Evolutionary conservation across 2,888 invertebrate genomes (phyloP).

Genomic region (Latrodectus hesperus): DNA sequence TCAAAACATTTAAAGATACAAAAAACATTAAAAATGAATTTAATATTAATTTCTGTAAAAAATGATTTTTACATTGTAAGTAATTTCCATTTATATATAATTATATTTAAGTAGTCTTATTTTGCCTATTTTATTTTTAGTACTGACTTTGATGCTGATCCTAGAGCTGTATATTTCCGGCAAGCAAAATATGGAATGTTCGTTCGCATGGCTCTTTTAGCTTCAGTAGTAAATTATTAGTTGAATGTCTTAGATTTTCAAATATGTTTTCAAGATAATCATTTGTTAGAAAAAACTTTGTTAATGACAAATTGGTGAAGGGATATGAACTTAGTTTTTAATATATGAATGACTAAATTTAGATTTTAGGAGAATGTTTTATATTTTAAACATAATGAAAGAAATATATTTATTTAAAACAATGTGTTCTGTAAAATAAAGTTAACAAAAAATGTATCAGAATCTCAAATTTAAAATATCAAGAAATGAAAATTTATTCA

Average conservation of each 20-base stretch:
- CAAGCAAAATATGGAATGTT: constrained; percentile 99
- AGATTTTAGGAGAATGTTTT: too few species aligned
- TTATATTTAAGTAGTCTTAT: neutral
- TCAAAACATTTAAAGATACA: too few species aligned
- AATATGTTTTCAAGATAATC: neutral
- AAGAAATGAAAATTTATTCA: too few species aligned
- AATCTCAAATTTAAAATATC: too few species aligned
- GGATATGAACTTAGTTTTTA: neutral
- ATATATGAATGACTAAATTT: too few species aligned
- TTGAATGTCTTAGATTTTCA: neutral
- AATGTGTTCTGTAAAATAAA: too few species aligned
- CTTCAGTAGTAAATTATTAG: constrained; percentile 86
- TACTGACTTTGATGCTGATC: constrained; percentile 94
- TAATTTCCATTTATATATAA: neutral
- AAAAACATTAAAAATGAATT: too few species aligned
- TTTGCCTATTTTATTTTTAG: constrained; percentile 76
- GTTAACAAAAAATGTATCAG: too few species aligned
- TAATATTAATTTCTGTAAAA: too few species aligned
- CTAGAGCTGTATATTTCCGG: constrained; percentile 97
- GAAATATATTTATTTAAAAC: too few species aligned
- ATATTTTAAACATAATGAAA: too few species aligned
- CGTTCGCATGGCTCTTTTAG: constrained; percentile 96
- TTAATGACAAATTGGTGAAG: neutral
- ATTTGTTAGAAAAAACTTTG: neutral
- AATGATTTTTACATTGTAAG: too few species aligned